Evolutionary conservation across 2,888 invertebrate species (phyloP).

Genomic region (Pyrocoelia pectoralis): DNA sequence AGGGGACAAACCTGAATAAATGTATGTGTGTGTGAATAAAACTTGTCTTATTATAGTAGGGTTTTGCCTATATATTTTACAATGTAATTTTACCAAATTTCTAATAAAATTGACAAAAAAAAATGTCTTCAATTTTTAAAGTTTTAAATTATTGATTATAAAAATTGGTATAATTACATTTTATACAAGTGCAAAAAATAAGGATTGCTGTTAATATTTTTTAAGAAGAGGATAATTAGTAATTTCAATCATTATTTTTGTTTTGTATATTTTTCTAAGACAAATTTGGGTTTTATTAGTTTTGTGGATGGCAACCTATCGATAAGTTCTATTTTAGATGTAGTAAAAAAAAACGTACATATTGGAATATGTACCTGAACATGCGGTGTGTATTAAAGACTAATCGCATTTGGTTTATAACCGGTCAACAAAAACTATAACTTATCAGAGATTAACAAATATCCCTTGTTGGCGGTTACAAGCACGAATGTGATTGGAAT

Average conservation of each 20-base stretch:
- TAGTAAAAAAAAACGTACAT: constrained; percentile 53
- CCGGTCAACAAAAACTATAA: neutral
- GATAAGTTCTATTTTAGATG: constrained; percentile 40
- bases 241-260: constrained; percentile 41
- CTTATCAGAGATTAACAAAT: neutral
- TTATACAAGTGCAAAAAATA: constrained; percentile 32
- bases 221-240: constrained; percentile 35
- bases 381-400: constrained; percentile 34
- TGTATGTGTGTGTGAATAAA: constrained; percentile 39
- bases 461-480: constrained; percentile 7
- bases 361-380: constrained; percentile 57
- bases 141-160: constrained; percentile 3
- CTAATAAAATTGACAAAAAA: constrained; percentile 21
- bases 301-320: constrained; percentile 33
- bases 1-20: constrained; percentile 53
- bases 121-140: constrained; percentile 19
- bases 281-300: constrained; percentile 42
- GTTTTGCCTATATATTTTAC: constrained; percentile 42
- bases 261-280: constrained; percentile 47
- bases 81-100: constrained; percentile 46
- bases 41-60: constrained; percentile 43
- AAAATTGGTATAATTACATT: constrained; percentile 45
- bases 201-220: constrained; percentile 42
- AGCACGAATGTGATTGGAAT: constrained; percentile 22
- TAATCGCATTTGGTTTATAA: constrained; percentile 28